A percentile compares a stretch with the other conserved stretches of the same genome.
These are phyloP conservation scores for Aphelocoma coerulescens DNA, from an alignment of 2,113 vertebrate genomes.

Conservation along the genomic window DNA sequence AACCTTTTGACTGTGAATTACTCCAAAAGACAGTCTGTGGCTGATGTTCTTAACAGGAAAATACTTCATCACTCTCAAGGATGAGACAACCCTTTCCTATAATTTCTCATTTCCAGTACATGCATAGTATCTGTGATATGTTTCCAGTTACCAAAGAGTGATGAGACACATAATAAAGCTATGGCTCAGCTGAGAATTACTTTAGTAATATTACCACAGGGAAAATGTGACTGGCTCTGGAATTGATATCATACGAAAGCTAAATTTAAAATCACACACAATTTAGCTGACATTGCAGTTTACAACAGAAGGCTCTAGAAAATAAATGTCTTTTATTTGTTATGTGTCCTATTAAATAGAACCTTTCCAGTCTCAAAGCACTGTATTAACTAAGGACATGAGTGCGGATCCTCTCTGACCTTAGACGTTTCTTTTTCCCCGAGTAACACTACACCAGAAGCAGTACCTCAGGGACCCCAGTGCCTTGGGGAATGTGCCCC, in stretches of 20 bases:
- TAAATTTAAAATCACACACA: background rate
- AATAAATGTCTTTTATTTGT: background rate
- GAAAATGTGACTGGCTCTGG: background rate
- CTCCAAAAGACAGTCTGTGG: background rate
- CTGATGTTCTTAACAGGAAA: background rate
- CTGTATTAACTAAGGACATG: background rate
- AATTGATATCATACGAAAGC: background rate
- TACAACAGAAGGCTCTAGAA: background rate
- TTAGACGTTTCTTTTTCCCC: background rate
- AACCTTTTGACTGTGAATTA: background rate
- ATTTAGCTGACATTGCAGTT: background rate
- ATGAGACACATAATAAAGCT: background rate
- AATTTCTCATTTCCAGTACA: background rate
- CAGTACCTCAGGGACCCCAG: background rate
- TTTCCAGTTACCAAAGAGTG: background rate
- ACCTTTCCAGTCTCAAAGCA: background rate
- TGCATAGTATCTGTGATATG: background rate
- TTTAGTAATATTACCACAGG: background rate
- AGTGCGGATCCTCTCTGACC: background rate
- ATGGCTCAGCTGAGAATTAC: background rate
- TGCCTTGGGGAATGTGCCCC: fast-evolving
- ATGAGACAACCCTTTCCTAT: background rate
- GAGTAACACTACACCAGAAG: background rate
- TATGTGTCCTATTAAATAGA: background rate
- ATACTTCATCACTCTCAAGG: background rate